These are phyloP conservation scores for Hirtodrosophila histrioides DNA, from an alignment of 2,888 invertebrate genomes.

Conservation along the genomic window DNA sequence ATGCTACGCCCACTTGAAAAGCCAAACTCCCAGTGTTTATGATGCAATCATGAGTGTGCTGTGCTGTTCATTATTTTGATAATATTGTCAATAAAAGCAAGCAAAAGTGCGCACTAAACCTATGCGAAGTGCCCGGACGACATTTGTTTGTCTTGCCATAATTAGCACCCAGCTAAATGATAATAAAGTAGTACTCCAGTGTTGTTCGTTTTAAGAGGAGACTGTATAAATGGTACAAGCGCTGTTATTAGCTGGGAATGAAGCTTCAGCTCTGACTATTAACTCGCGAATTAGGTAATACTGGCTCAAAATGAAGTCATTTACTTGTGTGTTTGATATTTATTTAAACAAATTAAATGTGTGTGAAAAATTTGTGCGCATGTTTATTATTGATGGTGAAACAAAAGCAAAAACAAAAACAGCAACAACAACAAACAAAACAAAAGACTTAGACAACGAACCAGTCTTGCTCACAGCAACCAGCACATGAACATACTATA, in stretches of 20 bases:
- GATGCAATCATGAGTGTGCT: constrained; percentile 60
- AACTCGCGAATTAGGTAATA: constrained; percentile 37
- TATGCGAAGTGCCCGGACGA: constrained; percentile 15
- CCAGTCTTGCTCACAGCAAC: constrained; percentile 39
- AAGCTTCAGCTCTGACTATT: constrained; percentile 20
- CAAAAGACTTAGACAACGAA: constrained; percentile 78
- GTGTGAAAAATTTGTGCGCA: constrained; percentile 52
- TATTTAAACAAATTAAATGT: constrained; percentile 71
- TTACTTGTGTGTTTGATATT: constrained; percentile 55
- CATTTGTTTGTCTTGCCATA: constrained; percentile 38
- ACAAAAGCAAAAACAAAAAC: too few species aligned
- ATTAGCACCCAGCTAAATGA: constrained; percentile 76
- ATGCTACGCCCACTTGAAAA: constrained; percentile 47
- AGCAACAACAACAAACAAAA: constrained; percentile 44
- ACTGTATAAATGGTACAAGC: constrained; percentile 43
- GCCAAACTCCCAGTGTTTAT: constrained; percentile 51
- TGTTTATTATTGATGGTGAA: constrained; percentile 58
- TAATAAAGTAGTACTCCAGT: constrained; percentile 55
- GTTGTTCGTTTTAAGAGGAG: constrained; percentile 39
- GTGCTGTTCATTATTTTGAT: constrained; percentile 70
- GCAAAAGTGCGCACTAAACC: constrained; percentile 51
- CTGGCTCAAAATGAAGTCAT: constrained; percentile 65
- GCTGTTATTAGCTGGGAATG: constrained; percentile 64
- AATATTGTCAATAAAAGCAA: constrained; percentile 70
- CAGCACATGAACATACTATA: constrained; percentile 55